Base-by-base conservation (phyloP, 2,797 vertebrate species). In the Hoplostethus atlanticus region DNA sequence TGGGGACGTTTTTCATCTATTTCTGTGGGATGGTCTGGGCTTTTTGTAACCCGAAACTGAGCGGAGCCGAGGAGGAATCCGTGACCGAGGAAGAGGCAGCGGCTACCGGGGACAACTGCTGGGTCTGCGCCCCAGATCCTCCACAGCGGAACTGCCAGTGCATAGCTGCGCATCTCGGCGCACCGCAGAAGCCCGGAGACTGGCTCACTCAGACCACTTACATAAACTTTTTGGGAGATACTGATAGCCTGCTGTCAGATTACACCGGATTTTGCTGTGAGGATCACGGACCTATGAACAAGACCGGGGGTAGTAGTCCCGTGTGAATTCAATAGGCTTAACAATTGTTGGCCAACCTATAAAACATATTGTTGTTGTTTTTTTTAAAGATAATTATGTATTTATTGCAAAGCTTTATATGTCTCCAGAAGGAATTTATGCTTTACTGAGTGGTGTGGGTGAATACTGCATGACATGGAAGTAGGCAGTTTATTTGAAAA, bases 11-110 rank as follows among this genome's bases (percentile, higher is more conserved):
- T 83, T 95, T 95, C 72, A 10, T 95, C 16, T 96, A 95, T 76
- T 94, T 95, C 83, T 96, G 95, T 62, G 94, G 93, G 11, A 96
- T 96, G 94, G 93, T 96, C 3, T 96, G 95, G 95, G 93, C 93
- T 68, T 96, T 96, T 69, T 93, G 92, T 77, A 95, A 95, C 82
- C 95, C 95, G 15, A 95, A 95, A 83, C 78, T 94, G 62, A 95
- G 93, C 59, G 89, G 88, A 10, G 57, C 40, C 5, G 92, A 91
- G 38, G 91, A 93, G 1, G 72, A 74, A 64, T 8, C 34, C 6
- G 71, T 3, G 8, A 4, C 55, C 3, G 81, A 36, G 16, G 64
- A 25, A 38, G 64, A 63, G 28, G 70, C 47, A 1, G 67, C 21
- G 42, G 60, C 47, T 6, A 25, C 6, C 21, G 80, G 76, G 51